These are phyloP conservation scores for Tiliacea citrago DNA, from an alignment of 2,888 invertebrate species.

Conservation along the genomic window DNA sequence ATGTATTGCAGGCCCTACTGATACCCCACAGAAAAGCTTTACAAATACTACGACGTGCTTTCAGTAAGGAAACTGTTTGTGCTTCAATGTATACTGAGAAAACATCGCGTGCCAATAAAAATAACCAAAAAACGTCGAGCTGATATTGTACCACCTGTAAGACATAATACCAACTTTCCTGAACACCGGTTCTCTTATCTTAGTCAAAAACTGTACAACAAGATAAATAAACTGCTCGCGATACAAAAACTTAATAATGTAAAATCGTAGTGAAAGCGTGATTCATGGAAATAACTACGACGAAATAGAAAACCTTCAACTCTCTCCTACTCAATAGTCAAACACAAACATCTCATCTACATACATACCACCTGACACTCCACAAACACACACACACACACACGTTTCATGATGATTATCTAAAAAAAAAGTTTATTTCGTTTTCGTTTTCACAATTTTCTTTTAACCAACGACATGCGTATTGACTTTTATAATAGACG, in stretches of 20 bases:
- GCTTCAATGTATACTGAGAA: background rate
- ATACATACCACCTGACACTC: background rate
- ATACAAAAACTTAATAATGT: background rate
- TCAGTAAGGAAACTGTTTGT: background rate
- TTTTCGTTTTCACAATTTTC: too few relatives aligned
- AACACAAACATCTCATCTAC: too few relatives aligned
- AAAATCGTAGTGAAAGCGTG: background rate
- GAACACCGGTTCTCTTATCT: background rate
- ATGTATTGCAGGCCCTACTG: too few relatives aligned
- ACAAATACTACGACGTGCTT: background rate
- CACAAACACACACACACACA: background rate
- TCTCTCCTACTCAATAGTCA: background rate
- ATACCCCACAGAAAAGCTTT: background rate
- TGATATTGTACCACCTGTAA: background rate
- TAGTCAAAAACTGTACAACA: background rate
- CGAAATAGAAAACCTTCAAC: background rate
- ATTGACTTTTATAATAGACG: too few relatives aligned
- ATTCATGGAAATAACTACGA: background rate
- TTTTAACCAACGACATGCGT: too few relatives aligned
- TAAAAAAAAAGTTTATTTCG: too few relatives aligned
- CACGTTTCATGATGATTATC: too few relatives aligned
- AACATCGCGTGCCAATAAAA: too few relatives aligned
- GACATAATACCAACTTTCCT: background rate
- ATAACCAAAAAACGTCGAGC: background rate
- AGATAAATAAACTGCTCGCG: background rate